Evolutionary conservation across 2,888 invertebrate species (phyloP), one percentile per base, ranked within the genome.

Genomic region (Volucella inflata): DNA sequence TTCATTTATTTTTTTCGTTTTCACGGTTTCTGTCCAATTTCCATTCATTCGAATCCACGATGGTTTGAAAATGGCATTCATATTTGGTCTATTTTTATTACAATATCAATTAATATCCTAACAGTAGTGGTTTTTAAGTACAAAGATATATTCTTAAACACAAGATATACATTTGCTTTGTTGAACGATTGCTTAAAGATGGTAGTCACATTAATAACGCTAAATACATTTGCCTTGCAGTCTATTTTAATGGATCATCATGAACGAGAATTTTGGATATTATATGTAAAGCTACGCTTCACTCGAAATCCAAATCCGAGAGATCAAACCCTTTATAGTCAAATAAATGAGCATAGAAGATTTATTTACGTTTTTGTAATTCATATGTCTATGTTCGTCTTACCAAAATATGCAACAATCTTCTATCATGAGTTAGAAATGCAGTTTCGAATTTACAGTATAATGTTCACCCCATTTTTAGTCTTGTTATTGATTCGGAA

Each of bases 121-220:
- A 30, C 82, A 0, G 0, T 87, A 2, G 0, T 74, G 10, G 68
- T 83, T 12, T 44, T 89, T 12, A 30, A 75, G 30, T 88, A 88
- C 53, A 53, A 67, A 2, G 87, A 88, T 2, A 88, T 82, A 2
- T 90, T 87, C 53, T 84, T 91, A 0, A 89, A 85, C 36, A 21
- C n/a, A 0, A 88, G 75, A 0, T 89, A 90, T 55, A 12, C 11
- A 0, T 89, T 91, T 46, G 88, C 88, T 1, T 81, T 70, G 2
- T 89, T 89, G 50, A 90, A 89, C 40, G 90, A 91, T 80, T 85
- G 30, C 1, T 11, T 91, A 0, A 90, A 91, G 46, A 87, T 88
- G 3, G 17, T 14, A 0, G 81, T 89, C 21, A 89, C 88, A 2
- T 80, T 89, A 17, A 1, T 90, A 12, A 89, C 89, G 0, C 40